Percentiles rank a stretch among this genome's conserved stretches.
Conservation (phyloP, 2,888 invertebrate species). For the Agonopterix heracliana region DNA sequence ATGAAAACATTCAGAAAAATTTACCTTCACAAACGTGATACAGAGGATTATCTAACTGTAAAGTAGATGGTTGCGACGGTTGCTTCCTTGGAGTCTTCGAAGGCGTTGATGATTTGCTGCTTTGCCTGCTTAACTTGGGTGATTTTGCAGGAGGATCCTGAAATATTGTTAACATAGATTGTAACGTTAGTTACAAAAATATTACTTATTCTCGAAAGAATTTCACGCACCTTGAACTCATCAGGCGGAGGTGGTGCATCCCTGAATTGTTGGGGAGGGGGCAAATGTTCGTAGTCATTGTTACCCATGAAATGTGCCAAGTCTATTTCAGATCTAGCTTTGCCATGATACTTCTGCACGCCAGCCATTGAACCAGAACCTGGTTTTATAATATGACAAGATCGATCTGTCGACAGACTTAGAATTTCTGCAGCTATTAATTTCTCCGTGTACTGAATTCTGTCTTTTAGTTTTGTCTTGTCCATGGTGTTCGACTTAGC, state of each 20-base stretch:
- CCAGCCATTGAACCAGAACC: conserved; percentile 36
- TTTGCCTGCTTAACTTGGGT: conserved; percentile 60
- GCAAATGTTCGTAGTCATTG: conserved; percentile 83
- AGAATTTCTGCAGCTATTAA: conserved; percentile 67
- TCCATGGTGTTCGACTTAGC: conserved; percentile 40
- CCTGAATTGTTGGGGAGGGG: conserved; percentile 90
- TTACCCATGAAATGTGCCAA: conserved; percentile 72
- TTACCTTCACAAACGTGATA: conserved; percentile 88
- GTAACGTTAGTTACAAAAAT: background rate
- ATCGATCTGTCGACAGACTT: conserved; percentile 58
- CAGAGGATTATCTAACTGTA: conserved; percentile 81
- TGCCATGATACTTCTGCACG: conserved; percentile 56
- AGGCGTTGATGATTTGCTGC: conserved; percentile 66
- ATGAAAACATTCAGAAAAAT: conserved; percentile 2
- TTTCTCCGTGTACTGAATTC: conserved; percentile 70
- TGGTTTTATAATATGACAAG: conserved; percentile 40
- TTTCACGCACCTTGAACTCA: conserved; percentile 71
- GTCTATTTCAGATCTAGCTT: conserved; percentile 78
- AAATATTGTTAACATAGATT: conserved; percentile 5
- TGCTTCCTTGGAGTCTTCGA: conserved; percentile 59
- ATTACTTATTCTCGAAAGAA: background rate
- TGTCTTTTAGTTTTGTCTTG: conserved; percentile 58
- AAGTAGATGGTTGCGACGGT: conserved; percentile 45
- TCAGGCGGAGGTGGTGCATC: conserved; percentile 88
- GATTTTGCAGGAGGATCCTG: conserved; percentile 68